A percentile compares a stretch with the other conserved stretches of the same genome.
Evolutionary conservation across 2,797 vertebrate genomes (phyloP).

Genomic region (Gallinago stenura): DNA sequence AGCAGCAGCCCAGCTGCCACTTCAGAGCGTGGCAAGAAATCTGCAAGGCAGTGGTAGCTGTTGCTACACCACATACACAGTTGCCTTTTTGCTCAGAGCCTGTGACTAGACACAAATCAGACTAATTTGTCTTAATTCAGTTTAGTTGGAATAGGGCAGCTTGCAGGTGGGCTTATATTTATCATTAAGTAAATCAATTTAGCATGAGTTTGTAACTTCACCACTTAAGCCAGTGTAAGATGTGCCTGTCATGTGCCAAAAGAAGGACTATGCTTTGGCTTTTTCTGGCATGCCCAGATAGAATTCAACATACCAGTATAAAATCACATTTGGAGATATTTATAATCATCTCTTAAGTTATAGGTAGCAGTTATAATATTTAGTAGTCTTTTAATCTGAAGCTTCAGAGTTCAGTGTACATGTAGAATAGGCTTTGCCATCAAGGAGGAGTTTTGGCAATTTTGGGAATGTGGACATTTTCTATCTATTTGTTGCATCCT

Average conservation of each 20-base stretch:
- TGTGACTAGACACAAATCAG: conserved; percentile 28
- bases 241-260: background rate
- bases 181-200: conserved; percentile 28
- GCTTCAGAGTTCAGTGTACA: background rate
- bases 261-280: background rate
- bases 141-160: background rate
- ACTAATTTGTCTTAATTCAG: conserved; percentile 42
- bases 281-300: background rate
- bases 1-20: background rate
- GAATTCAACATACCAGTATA: background rate
- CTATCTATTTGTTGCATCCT: background rate
- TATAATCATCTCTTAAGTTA: background rate
- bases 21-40: background rate
- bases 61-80: background rate
- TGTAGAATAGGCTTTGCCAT: background rate
- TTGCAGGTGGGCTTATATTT: conserved; percentile 14
- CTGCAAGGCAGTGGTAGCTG: background rate
- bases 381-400: background rate
- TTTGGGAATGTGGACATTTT: background rate
- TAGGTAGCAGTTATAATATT: background rate
- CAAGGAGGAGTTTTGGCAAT: background rate
- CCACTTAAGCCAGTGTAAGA: too few relatives aligned
- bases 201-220: background rate
- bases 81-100: background rate
- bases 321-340: background rate